Conservation (phyloP, 2,888 invertebrate genomes). For the Petrophora chlorosata region DNA sequence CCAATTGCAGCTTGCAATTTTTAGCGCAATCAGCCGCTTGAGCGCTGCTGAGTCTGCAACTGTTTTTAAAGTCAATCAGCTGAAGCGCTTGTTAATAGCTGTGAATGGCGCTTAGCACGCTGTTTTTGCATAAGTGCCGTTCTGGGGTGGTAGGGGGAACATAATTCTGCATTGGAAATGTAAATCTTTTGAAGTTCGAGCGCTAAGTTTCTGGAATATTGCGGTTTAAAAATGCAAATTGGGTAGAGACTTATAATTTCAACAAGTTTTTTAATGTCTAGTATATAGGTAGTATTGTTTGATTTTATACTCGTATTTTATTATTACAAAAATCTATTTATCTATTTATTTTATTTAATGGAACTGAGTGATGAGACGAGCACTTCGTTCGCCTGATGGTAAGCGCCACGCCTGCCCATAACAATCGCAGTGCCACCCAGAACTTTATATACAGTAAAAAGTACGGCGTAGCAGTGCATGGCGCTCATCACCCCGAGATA, state of each 20-base stretch:
- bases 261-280: conserved; percentile 10
- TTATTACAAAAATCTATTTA: too few species aligned
- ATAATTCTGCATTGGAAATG: conserved; percentile 35
- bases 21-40: conserved; percentile 30
- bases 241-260: conserved; percentile 5
- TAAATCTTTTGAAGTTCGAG: conserved; percentile 32
- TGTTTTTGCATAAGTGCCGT: conserved; percentile 30
- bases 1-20: background rate
- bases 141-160: conserved; percentile 6
- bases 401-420: too few species aligned
- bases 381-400: too few species aligned
- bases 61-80: conserved; percentile 39
- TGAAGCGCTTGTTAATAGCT: conserved; percentile 37
- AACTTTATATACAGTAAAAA: too few species aligned
- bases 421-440: too few species aligned
- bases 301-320: too few species aligned
- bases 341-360: too few species aligned
- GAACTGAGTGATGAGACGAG: too few species aligned
- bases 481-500: too few species aligned
- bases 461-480: too few species aligned
- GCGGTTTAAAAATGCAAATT: conserved; percentile 15
- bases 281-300: too few species aligned
- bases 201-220: conserved; percentile 16
- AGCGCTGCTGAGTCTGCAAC: conserved; percentile 26
- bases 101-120: conserved; percentile 30